Base-by-base conservation (phyloP, 2,888 invertebrate genomes). In the Xylota sylvarum region DNA sequence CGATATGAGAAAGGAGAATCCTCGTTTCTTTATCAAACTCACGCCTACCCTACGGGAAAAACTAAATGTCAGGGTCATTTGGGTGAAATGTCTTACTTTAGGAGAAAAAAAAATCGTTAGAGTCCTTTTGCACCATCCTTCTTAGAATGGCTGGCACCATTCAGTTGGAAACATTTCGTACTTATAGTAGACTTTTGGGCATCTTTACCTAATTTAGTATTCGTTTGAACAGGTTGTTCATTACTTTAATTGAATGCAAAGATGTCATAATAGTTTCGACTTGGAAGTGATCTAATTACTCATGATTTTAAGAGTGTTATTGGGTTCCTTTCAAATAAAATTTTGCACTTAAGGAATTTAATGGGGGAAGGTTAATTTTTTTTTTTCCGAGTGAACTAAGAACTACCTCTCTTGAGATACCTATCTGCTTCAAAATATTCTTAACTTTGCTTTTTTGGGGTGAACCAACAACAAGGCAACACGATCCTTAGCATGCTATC, bases 211-310 rank as follows among this genome's bases (percentile, higher is more conserved):
- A 67, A 79, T 69, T 73, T 69, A 12, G 50, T 10, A 37, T 77
- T 48, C 60, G 35, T 55, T 55, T 17, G 65, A 7, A 62, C 43
- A 67, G 64, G 46, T 62, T 67, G 46, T 56, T 78, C 43, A 67
- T 78, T 73, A 73, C 37, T 67, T 73, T 73, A 74, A 76, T 55
- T 62, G 35, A 73, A 55, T 78, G 67, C 64, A 67, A 17, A n/a
- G 40, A 67, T 62, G 83, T 32, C 50, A 23, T 52, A 50, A 80
- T 60, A 70, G 43, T 72, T 65, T 46, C 58, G 35, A 50, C 30
- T 40, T 30, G 64, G 40, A 56, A 56, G 32, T 56, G 40, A 73
- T 64, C 14, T 77, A 70, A 82, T 82, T 64, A 77, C 12, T 37
- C 27, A 52, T n/a, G 35, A n/a, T 12, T 6, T 19, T 23, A 30